Conservation (phyloP, 2,888 invertebrate species). For the Rhagonycha lutea region DNA sequence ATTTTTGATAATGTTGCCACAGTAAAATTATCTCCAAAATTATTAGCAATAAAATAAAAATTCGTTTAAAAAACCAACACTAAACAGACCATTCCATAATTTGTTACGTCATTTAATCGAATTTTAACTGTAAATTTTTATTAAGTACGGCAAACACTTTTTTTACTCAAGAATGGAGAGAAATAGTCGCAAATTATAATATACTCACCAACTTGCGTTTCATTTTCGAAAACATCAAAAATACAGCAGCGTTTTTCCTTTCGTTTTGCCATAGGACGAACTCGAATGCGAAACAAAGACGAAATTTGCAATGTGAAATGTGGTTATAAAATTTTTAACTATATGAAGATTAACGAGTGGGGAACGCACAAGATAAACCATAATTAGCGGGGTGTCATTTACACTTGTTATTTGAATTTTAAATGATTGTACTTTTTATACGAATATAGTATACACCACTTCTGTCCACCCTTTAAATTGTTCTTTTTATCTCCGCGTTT, state of each 20-base stretch:
- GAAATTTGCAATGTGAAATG: constrained; percentile 16
- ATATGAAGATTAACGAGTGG: constrained; percentile 55
- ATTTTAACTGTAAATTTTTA: constrained; percentile 34
- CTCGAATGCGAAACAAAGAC: constrained; percentile 2
- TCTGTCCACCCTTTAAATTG: constrained; percentile 40
- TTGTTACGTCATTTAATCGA: constrained; percentile 24
- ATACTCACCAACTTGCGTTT: constrained; percentile 30
- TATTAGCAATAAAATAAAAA: neutral
- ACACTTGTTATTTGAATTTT: constrained; percentile 59
- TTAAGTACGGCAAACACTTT: constrained; percentile 26
- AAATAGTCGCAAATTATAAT: constrained; percentile 29
- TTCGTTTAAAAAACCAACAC: neutral
- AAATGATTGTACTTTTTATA: constrained; percentile 46
- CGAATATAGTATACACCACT: constrained; percentile 33
- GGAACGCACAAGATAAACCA: constrained; percentile 56
- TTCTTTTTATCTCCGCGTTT: constrained; percentile 20
- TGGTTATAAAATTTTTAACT: constrained; percentile 48
- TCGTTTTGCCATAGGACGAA: neutral
- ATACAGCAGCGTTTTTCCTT: constrained; percentile 12
- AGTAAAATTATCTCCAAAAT: neutral
- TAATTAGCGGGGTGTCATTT: constrained; percentile 58
- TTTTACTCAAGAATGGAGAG: constrained; percentile 25
- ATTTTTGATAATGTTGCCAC: neutral
- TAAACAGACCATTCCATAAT: constrained; percentile 7
- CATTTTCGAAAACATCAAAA: constrained; percentile 22